These are phyloP conservation scores for Resseliella maxima DNA, from an alignment of 2,888 invertebrate genomes.

Conservation along the genomic window DNA sequence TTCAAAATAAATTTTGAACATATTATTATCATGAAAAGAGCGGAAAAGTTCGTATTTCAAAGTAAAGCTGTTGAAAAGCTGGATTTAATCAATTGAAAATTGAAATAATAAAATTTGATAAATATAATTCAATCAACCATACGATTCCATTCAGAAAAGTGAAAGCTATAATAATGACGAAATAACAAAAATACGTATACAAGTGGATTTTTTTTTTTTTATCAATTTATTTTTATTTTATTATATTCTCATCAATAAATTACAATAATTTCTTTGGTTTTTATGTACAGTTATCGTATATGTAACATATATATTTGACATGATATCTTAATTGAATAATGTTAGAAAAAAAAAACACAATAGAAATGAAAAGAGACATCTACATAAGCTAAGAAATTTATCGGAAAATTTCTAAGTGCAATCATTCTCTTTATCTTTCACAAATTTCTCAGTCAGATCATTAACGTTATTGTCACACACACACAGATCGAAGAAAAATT, in stretches of 20 bases:
- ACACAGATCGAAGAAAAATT: background rate
- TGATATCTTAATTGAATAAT: background rate
- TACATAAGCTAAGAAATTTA: background rate
- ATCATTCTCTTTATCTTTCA: background rate
- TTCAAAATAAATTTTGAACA: no score
- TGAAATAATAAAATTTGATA: no score
- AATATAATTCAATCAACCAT: no score
- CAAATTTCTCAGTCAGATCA: background rate
- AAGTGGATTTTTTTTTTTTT: background rate
- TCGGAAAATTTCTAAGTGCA: no score
- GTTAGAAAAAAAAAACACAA: background rate
- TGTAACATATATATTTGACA: background rate
- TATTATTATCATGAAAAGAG: no score
- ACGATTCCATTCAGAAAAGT: no score
- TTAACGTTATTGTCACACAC: no score
- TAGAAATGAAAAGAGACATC: background rate
- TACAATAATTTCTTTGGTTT: slow-evolving; percentile 30
- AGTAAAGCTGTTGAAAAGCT: no score
- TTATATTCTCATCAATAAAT: background rate
- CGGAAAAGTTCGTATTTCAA: no score
- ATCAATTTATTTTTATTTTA: background rate
- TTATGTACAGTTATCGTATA: background rate
- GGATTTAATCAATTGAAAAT: no score
- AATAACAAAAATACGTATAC: background rate
- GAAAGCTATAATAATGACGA: background rate